Evolutionary conservation across 2,113 vertebrate genomes (phyloP).

Genomic region (Nycticebus coucang): DNA sequence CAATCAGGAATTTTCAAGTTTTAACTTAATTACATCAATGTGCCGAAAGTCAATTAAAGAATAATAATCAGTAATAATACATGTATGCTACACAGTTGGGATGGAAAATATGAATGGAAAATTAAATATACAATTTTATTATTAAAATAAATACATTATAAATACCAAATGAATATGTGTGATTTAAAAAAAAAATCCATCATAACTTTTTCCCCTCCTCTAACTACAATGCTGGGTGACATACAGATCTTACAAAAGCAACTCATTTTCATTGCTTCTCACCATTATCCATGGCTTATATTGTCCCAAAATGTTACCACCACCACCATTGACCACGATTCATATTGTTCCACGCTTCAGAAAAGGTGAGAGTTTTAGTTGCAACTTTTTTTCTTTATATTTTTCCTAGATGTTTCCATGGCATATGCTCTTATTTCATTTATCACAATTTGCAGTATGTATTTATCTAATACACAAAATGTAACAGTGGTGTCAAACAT

Average conservation of each 20-base stretch:
- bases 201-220: background rate
- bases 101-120: background rate
- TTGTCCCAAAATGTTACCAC: background rate
- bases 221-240: background rate
- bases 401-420: background rate
- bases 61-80: background rate
- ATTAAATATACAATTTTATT: background rate
- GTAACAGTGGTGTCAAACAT: background rate
- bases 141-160: background rate
- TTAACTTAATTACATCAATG: conserved; percentile 50
- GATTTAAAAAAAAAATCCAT: background rate
- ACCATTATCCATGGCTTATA: background rate
- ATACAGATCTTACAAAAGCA: background rate
- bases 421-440: background rate
- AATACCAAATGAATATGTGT: background rate
- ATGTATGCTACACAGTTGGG: background rate
- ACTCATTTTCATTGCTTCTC: background rate
- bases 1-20: conserved; percentile 30
- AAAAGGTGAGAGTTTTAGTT: background rate
- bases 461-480: background rate
- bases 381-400: background rate
- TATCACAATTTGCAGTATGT: background rate
- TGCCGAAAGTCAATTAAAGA: background rate
- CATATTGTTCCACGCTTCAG: background rate
- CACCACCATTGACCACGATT: background rate